A percentile compares a stretch with the other conserved stretches of the same genome.
These are phyloP conservation scores for Platycheirus albimanus DNA, from an alignment of 2,888 invertebrate species.

Conservation along the genomic window DNA sequence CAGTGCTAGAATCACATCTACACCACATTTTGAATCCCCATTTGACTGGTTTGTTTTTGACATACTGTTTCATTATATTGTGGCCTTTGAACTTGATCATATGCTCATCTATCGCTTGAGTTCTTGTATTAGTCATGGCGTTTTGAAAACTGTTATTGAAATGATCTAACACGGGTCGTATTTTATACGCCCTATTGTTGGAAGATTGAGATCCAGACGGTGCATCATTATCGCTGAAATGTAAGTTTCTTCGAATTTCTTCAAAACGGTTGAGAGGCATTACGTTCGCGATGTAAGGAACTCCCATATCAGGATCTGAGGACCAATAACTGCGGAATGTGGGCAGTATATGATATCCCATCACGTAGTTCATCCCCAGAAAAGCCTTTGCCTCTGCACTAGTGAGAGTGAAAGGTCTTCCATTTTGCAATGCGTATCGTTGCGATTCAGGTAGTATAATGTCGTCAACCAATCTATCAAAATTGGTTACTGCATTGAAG, in stretches of 20 bases:
- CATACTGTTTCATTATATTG: too few relatives aligned
- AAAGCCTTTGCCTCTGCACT: too few relatives aligned
- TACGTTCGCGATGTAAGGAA: constrained; percentile 7
- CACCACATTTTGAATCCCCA: too few relatives aligned
- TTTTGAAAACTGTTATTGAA: neutral
- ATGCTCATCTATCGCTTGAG: too few relatives aligned
- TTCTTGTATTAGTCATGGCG: too few relatives aligned
- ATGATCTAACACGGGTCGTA: neutral
- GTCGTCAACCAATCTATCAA: neutral
- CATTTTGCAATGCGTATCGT: constrained; percentile 11
- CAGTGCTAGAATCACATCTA: too few relatives aligned
- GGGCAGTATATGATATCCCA: too few relatives aligned
- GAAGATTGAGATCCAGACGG: neutral
- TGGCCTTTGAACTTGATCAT: too few relatives aligned
- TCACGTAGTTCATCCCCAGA: too few relatives aligned
- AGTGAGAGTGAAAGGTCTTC: too few relatives aligned
- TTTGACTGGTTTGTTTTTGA: too few relatives aligned
- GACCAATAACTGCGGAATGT: constrained; percentile 39
- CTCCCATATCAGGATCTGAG: constrained; percentile 32
- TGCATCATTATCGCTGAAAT: constrained; percentile 29
- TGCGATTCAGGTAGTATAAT: neutral
- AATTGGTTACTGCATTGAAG: neutral
- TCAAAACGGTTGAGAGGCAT: constrained; percentile 27
- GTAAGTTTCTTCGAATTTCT: constrained; percentile 13
- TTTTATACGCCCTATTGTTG: neutral